Conservation (phyloP, 2,113 vertebrate species). For the Menidia beryllina region DNA sequence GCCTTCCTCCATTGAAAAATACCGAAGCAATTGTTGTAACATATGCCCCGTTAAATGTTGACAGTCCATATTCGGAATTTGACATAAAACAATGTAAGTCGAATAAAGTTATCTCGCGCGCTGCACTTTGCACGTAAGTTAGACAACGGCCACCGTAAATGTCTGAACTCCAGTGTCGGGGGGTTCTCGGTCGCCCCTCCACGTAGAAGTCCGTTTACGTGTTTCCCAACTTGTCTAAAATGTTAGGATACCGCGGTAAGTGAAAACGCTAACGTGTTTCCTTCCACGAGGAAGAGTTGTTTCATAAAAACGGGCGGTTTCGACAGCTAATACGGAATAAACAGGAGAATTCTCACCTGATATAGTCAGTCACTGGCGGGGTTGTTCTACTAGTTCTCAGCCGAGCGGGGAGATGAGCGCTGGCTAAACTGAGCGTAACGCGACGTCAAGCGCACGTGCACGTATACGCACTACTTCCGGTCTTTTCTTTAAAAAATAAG, state of each 20-base stretch:
- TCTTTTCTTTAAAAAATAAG: constrained; percentile 14
- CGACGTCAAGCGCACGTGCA: not conserved
- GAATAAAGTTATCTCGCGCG: too few relatives aligned
- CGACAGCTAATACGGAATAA: not conserved
- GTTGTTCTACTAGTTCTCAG: not conserved
- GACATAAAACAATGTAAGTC: too few relatives aligned
- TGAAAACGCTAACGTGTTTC: not conserved
- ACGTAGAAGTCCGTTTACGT: not conserved
- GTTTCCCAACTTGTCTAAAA: constrained; percentile 14
- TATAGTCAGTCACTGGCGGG: not conserved
- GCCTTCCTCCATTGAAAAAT: too few relatives aligned
- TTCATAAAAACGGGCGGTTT: not conserved
- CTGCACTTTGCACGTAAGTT: not conserved
- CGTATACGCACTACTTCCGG: not conserved
- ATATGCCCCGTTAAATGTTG: too few relatives aligned
- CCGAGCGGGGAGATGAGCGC: not conserved
- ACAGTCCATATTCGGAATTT: too few relatives aligned
- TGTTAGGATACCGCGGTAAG: constrained; percentile 13
- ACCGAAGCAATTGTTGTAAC: too few relatives aligned
- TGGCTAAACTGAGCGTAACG: constrained; percentile 9
- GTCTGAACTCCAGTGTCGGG: too few relatives aligned
- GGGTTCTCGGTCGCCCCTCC: too few relatives aligned
- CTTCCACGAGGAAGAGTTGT: not conserved
- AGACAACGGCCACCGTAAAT: too few relatives aligned
- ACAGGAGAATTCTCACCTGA: constrained; percentile 50